Conservation (phyloP, 2,113 vertebrate genomes). For the Aix galericulata region DNA sequence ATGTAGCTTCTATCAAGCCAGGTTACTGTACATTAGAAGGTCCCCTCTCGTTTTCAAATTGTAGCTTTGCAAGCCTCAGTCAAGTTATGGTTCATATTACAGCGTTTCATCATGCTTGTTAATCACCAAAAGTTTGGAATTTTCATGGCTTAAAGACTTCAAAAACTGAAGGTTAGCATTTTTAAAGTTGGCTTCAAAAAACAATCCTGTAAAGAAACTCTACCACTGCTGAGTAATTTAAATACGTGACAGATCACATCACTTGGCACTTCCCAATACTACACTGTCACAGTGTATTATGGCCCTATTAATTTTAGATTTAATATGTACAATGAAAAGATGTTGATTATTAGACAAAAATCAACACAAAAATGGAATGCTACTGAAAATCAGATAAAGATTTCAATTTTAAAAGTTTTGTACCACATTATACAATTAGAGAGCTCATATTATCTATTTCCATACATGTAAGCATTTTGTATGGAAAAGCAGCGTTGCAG, state of each 20-base stretch:
- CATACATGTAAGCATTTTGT: neutral
- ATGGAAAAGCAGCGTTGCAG: neutral
- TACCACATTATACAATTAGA: neutral
- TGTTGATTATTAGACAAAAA: slow-evolving; percentile 7
- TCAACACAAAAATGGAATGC: neutral
- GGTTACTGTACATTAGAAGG: neutral
- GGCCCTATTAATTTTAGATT: neutral
- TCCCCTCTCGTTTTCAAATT: slow-evolving; percentile 4
- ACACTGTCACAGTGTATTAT: neutral
- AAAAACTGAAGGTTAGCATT: neutral
- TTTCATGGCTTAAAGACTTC: slow-evolving; percentile 16
- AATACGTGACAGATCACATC: slow-evolving; percentile 13
- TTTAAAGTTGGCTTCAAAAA: neutral
- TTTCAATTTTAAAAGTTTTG: neutral
- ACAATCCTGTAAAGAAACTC: neutral
- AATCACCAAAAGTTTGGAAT: slow-evolving; percentile 14
- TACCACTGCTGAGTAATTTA: slow-evolving; percentile 24
- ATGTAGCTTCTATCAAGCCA: neutral
- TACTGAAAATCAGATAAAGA: neutral
- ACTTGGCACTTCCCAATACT: slow-evolving; percentile 14
- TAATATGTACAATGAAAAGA: neutral
- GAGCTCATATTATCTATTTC: neutral
- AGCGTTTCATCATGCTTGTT: neutral
- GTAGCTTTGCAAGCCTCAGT: neutral
- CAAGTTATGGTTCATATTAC: neutral